Percentiles rank a stretch among this genome's conserved stretches.
Conservation (phyloP, 2,888 invertebrate genomes). For the Cataglyphis altisquamis region DNA sequence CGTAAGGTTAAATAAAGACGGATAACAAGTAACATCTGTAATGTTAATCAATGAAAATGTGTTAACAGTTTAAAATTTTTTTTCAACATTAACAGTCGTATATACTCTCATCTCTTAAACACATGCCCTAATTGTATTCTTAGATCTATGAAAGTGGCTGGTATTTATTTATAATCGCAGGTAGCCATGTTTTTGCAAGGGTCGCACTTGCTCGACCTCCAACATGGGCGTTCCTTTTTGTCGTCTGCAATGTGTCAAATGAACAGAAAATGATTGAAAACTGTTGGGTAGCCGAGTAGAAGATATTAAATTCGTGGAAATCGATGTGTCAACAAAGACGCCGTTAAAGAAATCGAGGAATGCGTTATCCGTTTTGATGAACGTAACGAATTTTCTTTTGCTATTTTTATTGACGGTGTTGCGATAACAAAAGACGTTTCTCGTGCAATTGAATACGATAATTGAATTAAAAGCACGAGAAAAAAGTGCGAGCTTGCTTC, state of each 20-base stretch:
- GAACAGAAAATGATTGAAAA: slow-evolving; percentile 58
- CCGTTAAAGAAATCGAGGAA: neutral
- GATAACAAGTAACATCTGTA: neutral
- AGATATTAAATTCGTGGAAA: neutral
- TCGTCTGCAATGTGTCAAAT: slow-evolving; percentile 81
- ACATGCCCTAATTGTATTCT: neutral
- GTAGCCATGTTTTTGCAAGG: slow-evolving; percentile 67
- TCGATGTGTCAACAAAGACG: neutral
- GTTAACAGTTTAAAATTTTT: neutral
- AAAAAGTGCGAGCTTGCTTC: neutral
- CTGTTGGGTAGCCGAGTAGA: slow-evolving; percentile 39
- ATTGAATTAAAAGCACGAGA: slow-evolving; percentile 52
- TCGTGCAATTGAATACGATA: slow-evolving; percentile 27
- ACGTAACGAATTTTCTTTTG: neutral
- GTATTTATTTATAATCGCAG: slow-evolving; percentile 69
- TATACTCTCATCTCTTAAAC: neutral
- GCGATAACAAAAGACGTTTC: slow-evolving; percentile 51
- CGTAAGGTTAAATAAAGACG: neutral
- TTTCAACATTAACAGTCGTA: neutral
- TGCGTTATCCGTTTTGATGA: neutral
- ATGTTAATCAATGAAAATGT: neutral
- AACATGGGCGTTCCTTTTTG: slow-evolving; percentile 78
- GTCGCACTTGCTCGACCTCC: slow-evolving; percentile 38
- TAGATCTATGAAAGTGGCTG: slow-evolving; percentile 23
- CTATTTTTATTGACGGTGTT: neutral